Percentiles rank a stretch among this genome's conserved stretches.
Conservation (phyloP, 2,113 vertebrate species). For the Rhynchomys soricoides region DNA sequence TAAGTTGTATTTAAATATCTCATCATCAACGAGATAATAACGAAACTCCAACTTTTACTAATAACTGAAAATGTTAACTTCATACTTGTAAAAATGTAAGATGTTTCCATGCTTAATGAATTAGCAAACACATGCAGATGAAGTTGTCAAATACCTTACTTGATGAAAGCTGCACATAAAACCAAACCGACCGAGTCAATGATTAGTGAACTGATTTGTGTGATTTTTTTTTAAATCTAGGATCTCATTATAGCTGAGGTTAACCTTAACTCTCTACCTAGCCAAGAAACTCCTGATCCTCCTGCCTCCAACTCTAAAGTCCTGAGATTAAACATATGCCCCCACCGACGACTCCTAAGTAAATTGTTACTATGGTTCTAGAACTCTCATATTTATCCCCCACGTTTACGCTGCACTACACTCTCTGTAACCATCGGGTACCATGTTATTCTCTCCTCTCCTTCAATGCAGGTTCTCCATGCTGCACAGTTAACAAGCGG, state of each 20-base stretch:
- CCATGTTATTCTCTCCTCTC: background rate
- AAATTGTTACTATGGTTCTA: conserved; percentile 44
- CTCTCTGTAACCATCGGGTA: background rate
- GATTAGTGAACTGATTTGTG: background rate
- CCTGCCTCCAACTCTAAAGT: background rate
- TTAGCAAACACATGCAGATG: background rate
- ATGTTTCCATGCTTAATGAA: background rate
- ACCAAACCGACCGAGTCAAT: background rate
- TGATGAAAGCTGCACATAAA: conserved; percentile 6
- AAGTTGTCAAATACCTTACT: conserved; percentile 24
- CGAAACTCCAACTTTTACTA: conserved; percentile 32
- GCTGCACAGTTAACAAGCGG: conserved; percentile 37
- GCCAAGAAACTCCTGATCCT: background rate
- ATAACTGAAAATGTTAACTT: conserved; percentile 41
- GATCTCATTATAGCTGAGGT: background rate
- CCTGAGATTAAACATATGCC: background rate
- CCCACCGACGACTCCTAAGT: background rate
- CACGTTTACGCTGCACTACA: background rate
- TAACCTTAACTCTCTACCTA: background rate
- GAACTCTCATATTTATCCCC: conserved; percentile 14
- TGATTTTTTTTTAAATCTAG: background rate
- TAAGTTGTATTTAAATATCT: conserved; percentile 28
- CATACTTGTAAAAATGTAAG: conserved; percentile 27
- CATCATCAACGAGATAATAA: conserved; percentile 9
- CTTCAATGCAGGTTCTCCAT: background rate